Evolutionary conservation across 2,113 vertebrate species (phyloP), one percentile per base, ranked within the genome.

Genomic region (Orycteropus afer): DNA sequence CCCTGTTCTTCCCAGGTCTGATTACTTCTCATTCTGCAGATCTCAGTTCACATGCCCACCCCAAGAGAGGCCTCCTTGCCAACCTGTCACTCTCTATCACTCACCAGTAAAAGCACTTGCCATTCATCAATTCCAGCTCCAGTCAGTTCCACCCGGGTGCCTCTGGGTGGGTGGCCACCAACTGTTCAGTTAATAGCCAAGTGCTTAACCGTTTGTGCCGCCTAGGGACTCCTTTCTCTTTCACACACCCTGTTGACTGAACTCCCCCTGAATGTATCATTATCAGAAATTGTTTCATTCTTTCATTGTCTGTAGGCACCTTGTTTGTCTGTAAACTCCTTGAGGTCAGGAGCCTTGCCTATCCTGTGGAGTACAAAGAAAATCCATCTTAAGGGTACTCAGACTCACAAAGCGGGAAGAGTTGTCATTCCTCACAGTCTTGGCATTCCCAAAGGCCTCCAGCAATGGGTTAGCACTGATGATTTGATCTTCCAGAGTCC

Each of bases 401-500:
- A 67, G 85, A 98, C 99, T 98, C 97, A 99, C 99, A 97, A 99
- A 99, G 97, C 98, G 98, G 0, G 99, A 99, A 1, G 99, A 99
- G 97, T 99, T 99, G 98, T 99, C 99, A 0, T 99, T 99, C 81
- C 99, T 98, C 95, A 99, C 1, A 0, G 99, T 99, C 98, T 99
- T 99, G 95, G 99, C 99, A 0, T 99, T 99, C 22, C 99, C 98
- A 4, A 99, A 99, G 84, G 99, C 99, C 97, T 99, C 98, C 97
- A 99, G 98, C 82, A 98, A 95, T 0, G 99, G 97, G 86, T 99
- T 98, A 55, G 97, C 96, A 0, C 99, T 99, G 97, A 99, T 99
- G 97, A 99, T 99, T 90, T 99, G 99, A 97, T 99, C 99, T 91
- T 99, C 99, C 47, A 99, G 98, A 0, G 98, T 99, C 11, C 99